Evolutionary conservation across 1,140 invertebrate genomes (phyloP).

Genomic region (Onthophagus taurus): DNA sequence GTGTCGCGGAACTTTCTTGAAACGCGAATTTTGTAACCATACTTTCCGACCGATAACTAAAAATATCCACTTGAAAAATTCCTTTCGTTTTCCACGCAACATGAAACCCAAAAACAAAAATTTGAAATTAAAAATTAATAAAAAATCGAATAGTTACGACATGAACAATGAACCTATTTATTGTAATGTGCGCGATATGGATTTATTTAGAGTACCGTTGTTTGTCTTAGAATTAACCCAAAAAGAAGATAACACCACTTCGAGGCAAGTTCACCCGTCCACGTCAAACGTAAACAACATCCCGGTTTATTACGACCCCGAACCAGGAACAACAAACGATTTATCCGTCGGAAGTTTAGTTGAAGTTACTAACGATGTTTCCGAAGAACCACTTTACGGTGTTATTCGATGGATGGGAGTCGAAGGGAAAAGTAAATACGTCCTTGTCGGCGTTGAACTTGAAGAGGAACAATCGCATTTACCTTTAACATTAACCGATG

Average conservation of each 20-base stretch:
- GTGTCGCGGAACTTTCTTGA: too few species aligned
- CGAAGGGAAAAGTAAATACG: constrained; percentile 28
- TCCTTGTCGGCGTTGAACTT: constrained; percentile 50
- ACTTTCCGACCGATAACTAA: too few species aligned
- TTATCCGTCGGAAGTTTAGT: constrained; percentile 66
- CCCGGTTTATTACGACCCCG: constrained; percentile 25
- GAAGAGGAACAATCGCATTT: constrained; percentile 61
- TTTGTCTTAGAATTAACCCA: constrained; percentile 36
- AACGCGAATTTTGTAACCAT: too few species aligned
- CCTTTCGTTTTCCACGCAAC: too few species aligned
- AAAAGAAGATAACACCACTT: constrained; percentile 20
- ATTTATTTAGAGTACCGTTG: constrained; percentile 29
- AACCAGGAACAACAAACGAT: constrained; percentile 36
- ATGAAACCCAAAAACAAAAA: constrained; percentile 9
- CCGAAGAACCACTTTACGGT: constrained; percentile 54
- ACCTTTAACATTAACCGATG: constrained; percentile 58
- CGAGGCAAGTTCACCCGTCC: constrained; percentile 10
- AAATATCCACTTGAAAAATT: too few species aligned
- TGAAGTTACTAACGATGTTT: constrained; percentile 55
- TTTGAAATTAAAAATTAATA: constrained; percentile 11
- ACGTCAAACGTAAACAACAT: constrained; percentile 23
- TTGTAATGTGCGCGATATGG: constrained; percentile 26
- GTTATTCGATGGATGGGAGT: constrained; percentile 82
- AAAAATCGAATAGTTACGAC: neutral
- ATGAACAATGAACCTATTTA: constrained; percentile 22